phyloP scores from a whole-genome alignment of 1,140 invertebrate genomes.

The Cepaea nemoralis region DNA sequence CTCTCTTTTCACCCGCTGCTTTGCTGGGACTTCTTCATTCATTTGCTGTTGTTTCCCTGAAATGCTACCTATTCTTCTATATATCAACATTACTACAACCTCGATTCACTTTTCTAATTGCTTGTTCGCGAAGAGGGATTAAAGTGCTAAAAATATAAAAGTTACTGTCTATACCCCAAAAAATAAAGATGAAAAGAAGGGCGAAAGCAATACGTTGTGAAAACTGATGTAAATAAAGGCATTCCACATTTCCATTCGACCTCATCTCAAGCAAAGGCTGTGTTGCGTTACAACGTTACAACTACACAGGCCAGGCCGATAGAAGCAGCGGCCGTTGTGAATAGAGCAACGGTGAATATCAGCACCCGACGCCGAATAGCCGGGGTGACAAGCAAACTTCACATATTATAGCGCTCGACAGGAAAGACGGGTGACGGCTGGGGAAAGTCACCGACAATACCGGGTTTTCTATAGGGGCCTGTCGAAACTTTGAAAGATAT shows the following conservation, averaged over 20 bases:
- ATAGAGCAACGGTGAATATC: neutral
- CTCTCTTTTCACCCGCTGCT: too few relatives aligned
- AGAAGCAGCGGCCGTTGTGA: neutral
- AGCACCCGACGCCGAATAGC: neutral
- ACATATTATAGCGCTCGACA: neutral
- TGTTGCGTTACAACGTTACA: neutral
- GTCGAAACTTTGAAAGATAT: neutral
- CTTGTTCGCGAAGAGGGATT: too few relatives aligned
- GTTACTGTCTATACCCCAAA: too few relatives aligned
- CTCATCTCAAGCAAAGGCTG: neutral
- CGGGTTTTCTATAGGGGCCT: neutral
- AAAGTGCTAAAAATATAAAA: too few relatives aligned
- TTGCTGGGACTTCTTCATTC: too few relatives aligned
- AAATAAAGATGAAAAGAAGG: too few relatives aligned
- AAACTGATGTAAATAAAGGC: neutral
- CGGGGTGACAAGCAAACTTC: neutral
- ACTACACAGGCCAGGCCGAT: neutral
- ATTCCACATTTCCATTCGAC: neutral
- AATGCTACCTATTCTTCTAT: too few relatives aligned
- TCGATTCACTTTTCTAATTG: too few relatives aligned
- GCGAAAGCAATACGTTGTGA: neutral
- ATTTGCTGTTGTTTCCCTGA: too few relatives aligned
- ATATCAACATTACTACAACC: too few relatives aligned
- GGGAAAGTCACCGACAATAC: neutral
- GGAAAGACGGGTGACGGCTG: neutral